Conservation (phyloP, 2,113 vertebrate genomes). For the Dicerorhinus sumatrensis region DNA sequence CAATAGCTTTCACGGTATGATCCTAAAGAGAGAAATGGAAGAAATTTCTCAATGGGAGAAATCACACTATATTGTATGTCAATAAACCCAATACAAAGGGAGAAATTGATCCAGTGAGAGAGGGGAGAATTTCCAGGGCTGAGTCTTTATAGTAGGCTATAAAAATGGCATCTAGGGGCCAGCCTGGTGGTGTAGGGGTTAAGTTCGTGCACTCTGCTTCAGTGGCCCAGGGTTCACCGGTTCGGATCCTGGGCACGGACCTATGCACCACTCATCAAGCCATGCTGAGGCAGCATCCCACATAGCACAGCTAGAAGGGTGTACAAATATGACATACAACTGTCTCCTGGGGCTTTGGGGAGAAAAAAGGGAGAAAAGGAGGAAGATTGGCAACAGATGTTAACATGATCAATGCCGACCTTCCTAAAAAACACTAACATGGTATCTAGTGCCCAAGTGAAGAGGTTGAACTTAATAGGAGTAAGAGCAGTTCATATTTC, state of each 20-base stretch:
- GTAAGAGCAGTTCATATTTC: background rate
- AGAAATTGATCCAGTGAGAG: background rate
- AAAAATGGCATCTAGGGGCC: background rate
- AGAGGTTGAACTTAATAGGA: background rate
- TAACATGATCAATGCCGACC: no score
- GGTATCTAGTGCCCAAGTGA: background rate
- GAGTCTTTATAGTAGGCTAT: background rate
- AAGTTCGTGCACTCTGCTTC: no score
- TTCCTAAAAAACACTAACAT: background rate
- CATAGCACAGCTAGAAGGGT: no score
- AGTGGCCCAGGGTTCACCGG: no score
- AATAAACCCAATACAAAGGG: background rate
- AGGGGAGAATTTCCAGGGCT: background rate
- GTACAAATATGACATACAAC: no score
- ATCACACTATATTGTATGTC: background rate
- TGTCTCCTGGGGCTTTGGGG: no score
- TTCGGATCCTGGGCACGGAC: no score
- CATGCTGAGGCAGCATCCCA: no score
- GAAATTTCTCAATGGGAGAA: background rate
- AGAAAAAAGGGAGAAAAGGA: no score
- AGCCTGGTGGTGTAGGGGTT: no score
- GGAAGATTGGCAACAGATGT: no score
- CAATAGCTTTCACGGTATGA: background rate
- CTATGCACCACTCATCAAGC: no score
- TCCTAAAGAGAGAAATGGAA: background rate